phyloP scores from a whole-genome alignment of 1,140 invertebrate species.

The Drosophila eugracilis region DNA sequence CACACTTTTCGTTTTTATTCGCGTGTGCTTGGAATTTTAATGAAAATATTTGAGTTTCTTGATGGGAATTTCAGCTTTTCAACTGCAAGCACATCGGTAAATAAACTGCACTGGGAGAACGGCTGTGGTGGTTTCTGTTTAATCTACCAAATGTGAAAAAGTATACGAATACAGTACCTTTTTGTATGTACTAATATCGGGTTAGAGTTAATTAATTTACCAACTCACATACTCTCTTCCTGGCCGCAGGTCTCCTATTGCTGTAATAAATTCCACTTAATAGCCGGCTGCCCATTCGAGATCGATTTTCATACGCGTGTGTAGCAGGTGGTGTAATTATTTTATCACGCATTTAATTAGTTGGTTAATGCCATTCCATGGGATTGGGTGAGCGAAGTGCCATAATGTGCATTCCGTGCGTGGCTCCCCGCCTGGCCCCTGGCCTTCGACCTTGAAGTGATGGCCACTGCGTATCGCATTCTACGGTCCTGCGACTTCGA shows the following conservation, averaged over 20 bases:
- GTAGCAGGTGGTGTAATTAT: conserved; percentile 31
- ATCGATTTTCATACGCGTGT: conserved; percentile 21
- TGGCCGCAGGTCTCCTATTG: conserved; percentile 41
- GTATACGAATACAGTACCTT: too few species aligned
- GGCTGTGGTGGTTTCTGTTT: too few species aligned
- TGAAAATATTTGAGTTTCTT: conserved; percentile 41
- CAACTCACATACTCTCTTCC: conserved; percentile 24
- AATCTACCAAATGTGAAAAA: too few species aligned
- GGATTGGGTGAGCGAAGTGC: conserved; percentile 10
- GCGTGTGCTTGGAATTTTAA: conserved; percentile 57
- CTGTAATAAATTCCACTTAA: conserved; percentile 74
- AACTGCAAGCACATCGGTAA: conserved; percentile 15
- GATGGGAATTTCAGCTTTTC: conserved; percentile 22
- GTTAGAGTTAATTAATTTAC: conserved; percentile 70
- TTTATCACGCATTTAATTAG: conserved; percentile 50
- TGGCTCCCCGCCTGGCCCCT: conserved; percentile 4
- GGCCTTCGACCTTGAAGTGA: not conserved
- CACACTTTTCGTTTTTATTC: conserved; percentile 22
- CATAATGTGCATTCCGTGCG: conserved; percentile 37
- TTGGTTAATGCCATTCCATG: conserved; percentile 31
- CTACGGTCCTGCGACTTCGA: conserved; percentile 2
- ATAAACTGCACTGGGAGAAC: not conserved
- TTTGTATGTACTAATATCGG: conserved; percentile 37
- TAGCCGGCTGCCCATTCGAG: conserved; percentile 50
- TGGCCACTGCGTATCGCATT: not conserved